A percentile compares a stretch with the other conserved stretches of the same genome.
These are phyloP conservation scores for Falcaria lacertinaria DNA, from an alignment of 2,888 invertebrate genomes.

Conservation along the genomic window DNA sequence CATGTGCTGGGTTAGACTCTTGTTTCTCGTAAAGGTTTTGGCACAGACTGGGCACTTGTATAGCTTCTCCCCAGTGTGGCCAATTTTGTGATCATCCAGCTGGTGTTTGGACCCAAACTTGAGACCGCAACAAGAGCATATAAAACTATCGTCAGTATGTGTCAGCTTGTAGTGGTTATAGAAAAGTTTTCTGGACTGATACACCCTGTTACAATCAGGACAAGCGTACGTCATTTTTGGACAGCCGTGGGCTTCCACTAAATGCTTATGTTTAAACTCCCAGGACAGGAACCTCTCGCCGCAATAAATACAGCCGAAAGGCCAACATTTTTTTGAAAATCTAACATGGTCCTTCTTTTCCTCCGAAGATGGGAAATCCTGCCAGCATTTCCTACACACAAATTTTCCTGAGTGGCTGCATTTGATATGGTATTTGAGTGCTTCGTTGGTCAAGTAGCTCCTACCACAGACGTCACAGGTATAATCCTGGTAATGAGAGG, in stretches of 20 bases:
- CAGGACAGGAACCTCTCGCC: slow-evolving; percentile 60
- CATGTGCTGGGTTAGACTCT: slow-evolving; percentile 61
- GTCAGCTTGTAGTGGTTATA: slow-evolving; percentile 51
- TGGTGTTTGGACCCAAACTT: slow-evolving; percentile 43
- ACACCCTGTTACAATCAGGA: slow-evolving; percentile 49
- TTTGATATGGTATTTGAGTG: slow-evolving; percentile 55
- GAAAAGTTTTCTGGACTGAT: slow-evolving; percentile 42
- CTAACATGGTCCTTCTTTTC: slow-evolving; percentile 47
- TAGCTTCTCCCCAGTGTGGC: slow-evolving; percentile 71
- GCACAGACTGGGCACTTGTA: slow-evolving; percentile 65
- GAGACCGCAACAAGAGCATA: slow-evolving; percentile 52
- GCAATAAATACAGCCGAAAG: slow-evolving; percentile 52
- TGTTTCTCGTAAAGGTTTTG: slow-evolving; percentile 71
- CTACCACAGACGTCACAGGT: slow-evolving; percentile 65
- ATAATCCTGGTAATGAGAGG: slow-evolving; percentile 52
- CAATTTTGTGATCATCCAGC: slow-evolving; percentile 60
- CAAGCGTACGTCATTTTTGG: slow-evolving; percentile 44
- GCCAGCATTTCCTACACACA: slow-evolving; percentile 59
- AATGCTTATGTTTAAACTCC: slow-evolving; percentile 56
- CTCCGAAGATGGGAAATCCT: slow-evolving; percentile 43
- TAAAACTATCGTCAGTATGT: slow-evolving; percentile 50
- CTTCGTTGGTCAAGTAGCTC: slow-evolving; percentile 50
- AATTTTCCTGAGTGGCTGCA: slow-evolving; percentile 48
- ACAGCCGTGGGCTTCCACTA: slow-evolving; percentile 40
- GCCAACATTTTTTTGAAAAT: slow-evolving; percentile 47